Evolutionary conservation across 2,888 invertebrate genomes (phyloP), one percentile per base, ranked within the genome.

Genomic region (Hermodice carunculata): DNA sequence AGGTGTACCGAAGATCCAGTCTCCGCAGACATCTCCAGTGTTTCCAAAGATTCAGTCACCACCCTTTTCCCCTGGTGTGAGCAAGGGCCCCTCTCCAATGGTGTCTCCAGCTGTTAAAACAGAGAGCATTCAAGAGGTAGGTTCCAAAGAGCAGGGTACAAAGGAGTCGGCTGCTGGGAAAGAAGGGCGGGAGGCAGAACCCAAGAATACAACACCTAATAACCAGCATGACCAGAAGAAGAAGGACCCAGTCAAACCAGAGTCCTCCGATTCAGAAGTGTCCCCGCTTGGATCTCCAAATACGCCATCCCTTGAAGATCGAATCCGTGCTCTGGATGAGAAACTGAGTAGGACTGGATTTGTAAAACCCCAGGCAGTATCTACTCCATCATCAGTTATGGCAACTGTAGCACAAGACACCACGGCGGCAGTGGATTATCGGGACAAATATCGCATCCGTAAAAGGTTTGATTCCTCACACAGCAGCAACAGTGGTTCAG

Each of bases 241-340:
- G n/a, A n/a, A n/a, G n/a, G n/a, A n/a, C n/a, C n/a, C n/a, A n/a
- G 57, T 31, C 8, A n/a, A 44, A 44, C 8, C 46, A 44, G 46
- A 44, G n/a, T 17, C 46, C n/a, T 61, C 61, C 8, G 61, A 61
- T 22, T 61, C 61, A 24, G 61, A 61, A 37, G 22, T 61, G 28
- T 61, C 61, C 3, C 44, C 46, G n/a, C 42, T 62, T 8, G 46
- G 32, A n/a, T 67, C 67, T 22, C 67, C 67, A 28, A 56, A 46
- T 67, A 61, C 78, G 69, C 88, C 89, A 6, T 91, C 92, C 28
- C 89, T 97, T 74, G 96, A 97, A 82, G 96, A 97, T 85, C 90
- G 96, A 71, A 94, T 98, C 77, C 91, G 93, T 72, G 94, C 93
- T 58, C 89, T 98, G 64, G 96, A 97, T 87, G 96, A 96, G 85